Base-by-base conservation (phyloP, 2,888 invertebrate genomes). In the Xylota sylvarum region DNA sequence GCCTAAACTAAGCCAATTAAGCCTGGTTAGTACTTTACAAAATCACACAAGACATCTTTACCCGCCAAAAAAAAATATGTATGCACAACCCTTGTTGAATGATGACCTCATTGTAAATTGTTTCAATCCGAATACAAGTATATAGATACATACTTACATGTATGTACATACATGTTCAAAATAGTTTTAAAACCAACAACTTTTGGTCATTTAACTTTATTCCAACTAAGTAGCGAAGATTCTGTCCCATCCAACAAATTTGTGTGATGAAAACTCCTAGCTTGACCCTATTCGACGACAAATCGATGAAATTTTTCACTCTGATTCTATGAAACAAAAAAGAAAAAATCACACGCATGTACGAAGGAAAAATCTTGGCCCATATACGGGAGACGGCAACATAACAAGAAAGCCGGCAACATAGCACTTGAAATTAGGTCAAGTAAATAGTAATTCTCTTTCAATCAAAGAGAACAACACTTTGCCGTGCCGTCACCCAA, bases 391-490 rank as follows among this genome's bases (percentile, higher is more conserved):
- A 50, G 19, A 19, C 50, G 17, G 35, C 6, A 46, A 70, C 52
- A 64, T 35, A 56, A 55, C 14, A 37, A 19, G 76, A 86, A 77
- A 67, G 14, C 60, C 58, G 86, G 78, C 86, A 77, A 82, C 82
- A 46, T 35, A 19, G 86, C 82, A 48, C 0, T n/a, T 12, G 60
- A 56, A 86, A 86, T 82, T 86, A 32, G 86, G 86, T 86, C 86
- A 86, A 82, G 86, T 86, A 86, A 86, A 86, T 86, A 82, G 78
- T 43, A 40, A 73, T 32, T 69, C 84, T 84, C 84, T 84, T 80
- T 4, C 5, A 4, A 6, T 6, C 1, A 62, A 77, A 78, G 86
- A 85, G 85, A 81, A 27, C 55, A 58, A 35, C 56, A 60, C 32
- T 43, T n/a, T 64, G 46, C 17, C 30, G 5, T 6, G 12, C 14